These are phyloP conservation scores for Drosophila trapezifrons DNA, from an alignment of 1,140 invertebrate species.

Conservation along the genomic window DNA sequence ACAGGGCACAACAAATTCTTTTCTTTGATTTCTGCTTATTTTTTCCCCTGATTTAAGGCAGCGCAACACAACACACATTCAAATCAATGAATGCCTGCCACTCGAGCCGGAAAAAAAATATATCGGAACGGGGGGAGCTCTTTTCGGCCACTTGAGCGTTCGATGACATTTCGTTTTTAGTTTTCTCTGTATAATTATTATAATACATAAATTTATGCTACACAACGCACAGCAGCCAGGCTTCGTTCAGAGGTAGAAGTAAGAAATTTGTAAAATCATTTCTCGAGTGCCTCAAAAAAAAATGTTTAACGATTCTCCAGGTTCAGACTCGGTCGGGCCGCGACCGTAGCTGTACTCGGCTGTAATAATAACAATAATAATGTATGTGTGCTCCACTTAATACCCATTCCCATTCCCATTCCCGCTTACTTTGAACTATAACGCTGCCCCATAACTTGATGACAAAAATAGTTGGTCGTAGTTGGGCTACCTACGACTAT, in stretches of 20 bases:
- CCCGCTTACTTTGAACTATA: conserved; percentile 57
- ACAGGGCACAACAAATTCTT: conserved; percentile 60
- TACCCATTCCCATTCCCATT: conserved; percentile 21
- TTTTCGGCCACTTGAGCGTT: conserved; percentile 74
- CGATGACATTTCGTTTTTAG: conserved; percentile 80
- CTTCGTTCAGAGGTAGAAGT: neutral
- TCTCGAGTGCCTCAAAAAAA: conserved; percentile 46
- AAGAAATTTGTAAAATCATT: conserved; percentile 66
- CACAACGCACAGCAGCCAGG: conserved; percentile 13
- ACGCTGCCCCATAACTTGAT: conserved; percentile 58
- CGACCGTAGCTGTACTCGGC: conserved; percentile 61
- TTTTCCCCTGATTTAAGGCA: conserved; percentile 31
- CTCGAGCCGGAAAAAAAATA: too few species aligned
- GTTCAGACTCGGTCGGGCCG: conserved; percentile 18
- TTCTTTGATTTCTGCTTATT: conserved; percentile 29
- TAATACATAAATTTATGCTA: conserved; percentile 77
- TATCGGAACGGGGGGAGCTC: conserved; percentile 28
- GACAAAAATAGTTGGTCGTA: conserved; percentile 62
- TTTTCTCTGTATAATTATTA: conserved; percentile 70
- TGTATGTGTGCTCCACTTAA: conserved; percentile 52
- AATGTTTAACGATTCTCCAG: conserved; percentile 65
- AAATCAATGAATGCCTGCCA: conserved; percentile 63
- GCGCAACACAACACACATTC: conserved; percentile 37
- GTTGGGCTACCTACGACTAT: conserved; percentile 10
- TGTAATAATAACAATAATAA: conserved; percentile 20